A percentile compares a stretch with the other conserved stretches of the same genome.
Evolutionary conservation across 1,140 invertebrate species (phyloP).

Genomic region (Aricia agestis): DNA sequence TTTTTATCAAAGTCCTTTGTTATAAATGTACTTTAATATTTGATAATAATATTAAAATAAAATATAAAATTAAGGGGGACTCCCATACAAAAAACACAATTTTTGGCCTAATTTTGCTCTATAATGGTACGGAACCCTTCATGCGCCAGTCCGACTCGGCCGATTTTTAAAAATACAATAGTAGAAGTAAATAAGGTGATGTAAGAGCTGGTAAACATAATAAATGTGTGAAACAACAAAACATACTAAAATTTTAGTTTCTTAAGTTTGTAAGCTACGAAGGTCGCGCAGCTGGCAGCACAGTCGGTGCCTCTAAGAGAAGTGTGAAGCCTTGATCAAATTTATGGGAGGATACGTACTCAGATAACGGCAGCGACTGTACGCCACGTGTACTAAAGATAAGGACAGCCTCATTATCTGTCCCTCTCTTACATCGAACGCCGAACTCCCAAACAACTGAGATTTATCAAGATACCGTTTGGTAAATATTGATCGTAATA

Average conservation of each 20-base stretch:
- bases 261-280: background rate
- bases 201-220: background rate
- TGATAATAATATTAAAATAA: no score
- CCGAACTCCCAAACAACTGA: background rate
- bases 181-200: conserved; percentile 15
- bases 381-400: background rate
- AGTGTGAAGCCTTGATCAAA: background rate
- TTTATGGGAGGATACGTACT: background rate
- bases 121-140: no score
- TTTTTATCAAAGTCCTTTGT: no score
- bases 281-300: background rate
- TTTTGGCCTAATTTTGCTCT: no score
- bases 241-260: conserved; percentile 5
- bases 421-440: background rate
- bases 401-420: background rate
- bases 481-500: background rate
- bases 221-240: background rate
- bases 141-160: no score
- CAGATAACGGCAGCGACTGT: background rate
- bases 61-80: no score
- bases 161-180: no score
- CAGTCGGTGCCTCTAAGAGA: background rate
- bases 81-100: no score
- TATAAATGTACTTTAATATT: no score
- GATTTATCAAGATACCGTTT: background rate